Conservation (phyloP, 2,113 vertebrate species). For the Promerops cafer region DNA sequence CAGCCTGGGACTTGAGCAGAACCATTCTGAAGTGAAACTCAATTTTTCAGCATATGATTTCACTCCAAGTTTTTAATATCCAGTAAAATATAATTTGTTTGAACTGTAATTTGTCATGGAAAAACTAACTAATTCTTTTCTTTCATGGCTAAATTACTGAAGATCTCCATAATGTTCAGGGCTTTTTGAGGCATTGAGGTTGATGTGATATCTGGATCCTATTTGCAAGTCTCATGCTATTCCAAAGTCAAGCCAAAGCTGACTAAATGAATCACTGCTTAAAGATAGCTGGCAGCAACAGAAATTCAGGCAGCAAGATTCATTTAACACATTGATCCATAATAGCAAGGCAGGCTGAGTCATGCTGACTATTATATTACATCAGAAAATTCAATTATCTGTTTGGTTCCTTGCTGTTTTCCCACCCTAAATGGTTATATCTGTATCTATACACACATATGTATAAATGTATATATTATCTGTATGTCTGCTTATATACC, state of each 20-base stretch:
- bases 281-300: slow-evolving; percentile 1
- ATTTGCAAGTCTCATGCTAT: not conserved
- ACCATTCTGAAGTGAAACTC: not conserved
- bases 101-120: not conserved
- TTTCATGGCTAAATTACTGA: not conserved
- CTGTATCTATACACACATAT: not conserved
- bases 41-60: not conserved
- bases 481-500: not conserved
- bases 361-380: not conserved
- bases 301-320: not conserved
- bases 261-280: slow-evolving; percentile 1
- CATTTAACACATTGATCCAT: slow-evolving; percentile 25
- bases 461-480: not conserved
- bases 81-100: not conserved
- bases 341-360: not conserved
- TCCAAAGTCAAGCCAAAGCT: not conserved
- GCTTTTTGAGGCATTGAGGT: not conserved
- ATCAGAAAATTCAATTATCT: not conserved
- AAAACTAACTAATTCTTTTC: not conserved
- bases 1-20: not conserved
- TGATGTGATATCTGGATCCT: not conserved
- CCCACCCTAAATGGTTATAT: not conserved
- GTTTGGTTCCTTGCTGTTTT: not conserved
- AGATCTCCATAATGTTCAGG: not conserved
- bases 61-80: not conserved